Base-by-base conservation (phyloP, 2,797 vertebrate genomes). In the Ispidina lecontei region DNA sequence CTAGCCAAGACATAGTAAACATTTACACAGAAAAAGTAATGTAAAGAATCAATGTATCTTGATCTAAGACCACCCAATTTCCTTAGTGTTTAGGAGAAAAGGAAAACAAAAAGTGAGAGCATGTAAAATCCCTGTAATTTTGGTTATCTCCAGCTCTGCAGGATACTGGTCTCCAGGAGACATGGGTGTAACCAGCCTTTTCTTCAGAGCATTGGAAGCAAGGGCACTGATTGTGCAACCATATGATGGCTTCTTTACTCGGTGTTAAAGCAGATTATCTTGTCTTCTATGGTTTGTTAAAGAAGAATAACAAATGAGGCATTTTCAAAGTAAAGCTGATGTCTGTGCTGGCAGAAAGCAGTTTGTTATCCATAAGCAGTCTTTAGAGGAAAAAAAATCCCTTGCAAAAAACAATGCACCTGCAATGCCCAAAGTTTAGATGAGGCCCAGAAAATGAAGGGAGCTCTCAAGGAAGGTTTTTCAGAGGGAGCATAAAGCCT, bases 301-400 rank as follows among this genome's bases (percentile, higher is more conserved):
- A 25, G 52, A 84, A 76, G 35, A 80, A 62, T 41, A 39, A 56
- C n/a, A 67, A 65, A 20, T 6, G 8, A 31, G 39, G 10, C 10
- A 47, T 54, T 85, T 89, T 58, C 72, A 37, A 76, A 83, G n/a
- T 14, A 64, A 71, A 70, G 52, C 47, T 80, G 62, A 26, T 72
- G 65, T 25, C 29, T 35, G 14, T 23, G 18, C 51, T 71, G 23
- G 33, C 44, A 89, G 41, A 89, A 87, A 64, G 18, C 60, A 44
- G 37, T 69, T 84, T 79, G 18, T 72, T 72, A 84, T 14, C 33
- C 73, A 63, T 4, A 5, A 23, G 31, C 12, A 63, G 49, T 12
- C 25, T 90, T 90, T 37, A 65, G 39, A 76, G 46, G 39, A 9
- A 80, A 65, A 78, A 93, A 26, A 74, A 93, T 23, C 62, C 29